A percentile compares a stretch with the other conserved stretches of the same genome.
phyloP scores from a whole-genome alignment of 2,797 vertebrate species.

The Cynopterus sphinx region DNA sequence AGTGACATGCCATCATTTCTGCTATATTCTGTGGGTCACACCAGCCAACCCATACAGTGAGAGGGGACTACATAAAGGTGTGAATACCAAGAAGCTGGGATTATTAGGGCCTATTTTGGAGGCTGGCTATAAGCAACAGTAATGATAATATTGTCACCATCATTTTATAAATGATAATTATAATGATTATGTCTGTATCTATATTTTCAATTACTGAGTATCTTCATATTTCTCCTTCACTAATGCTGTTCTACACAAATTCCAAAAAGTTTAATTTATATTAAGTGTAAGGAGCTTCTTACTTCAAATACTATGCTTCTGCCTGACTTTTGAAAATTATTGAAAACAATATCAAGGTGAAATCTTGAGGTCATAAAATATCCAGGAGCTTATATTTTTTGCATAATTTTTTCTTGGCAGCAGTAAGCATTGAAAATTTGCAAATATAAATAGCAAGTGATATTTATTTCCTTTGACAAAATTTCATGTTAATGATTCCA shows the following conservation, averaged over 20 bases:
- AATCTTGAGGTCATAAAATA: constrained; percentile 39
- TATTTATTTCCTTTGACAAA: constrained; percentile 4
- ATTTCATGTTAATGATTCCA: not conserved
- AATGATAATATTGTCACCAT: not conserved
- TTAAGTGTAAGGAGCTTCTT: not conserved
- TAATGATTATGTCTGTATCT: not conserved
- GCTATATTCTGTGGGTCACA: not conserved
- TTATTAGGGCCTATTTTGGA: not conserved
- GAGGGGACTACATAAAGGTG: not conserved
- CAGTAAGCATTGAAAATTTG: not conserved
- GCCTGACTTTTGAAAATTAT: not conserved
- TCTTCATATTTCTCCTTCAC: not conserved
- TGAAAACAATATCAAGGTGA: not conserved
- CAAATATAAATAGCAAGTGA: constrained; percentile 35
- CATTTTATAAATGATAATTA: not conserved
- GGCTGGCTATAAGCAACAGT: not conserved
- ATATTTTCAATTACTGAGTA: not conserved
- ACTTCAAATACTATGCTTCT: not conserved
- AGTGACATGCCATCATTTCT: not conserved
- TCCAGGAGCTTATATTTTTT: not conserved
- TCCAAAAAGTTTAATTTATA: constrained; percentile 4
- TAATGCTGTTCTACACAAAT: constrained; percentile 6
- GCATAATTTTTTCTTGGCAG: not conserved
- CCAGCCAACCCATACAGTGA: not conserved
- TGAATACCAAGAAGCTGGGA: not conserved